Percentiles rank a stretch among this genome's conserved stretches.
Evolutionary conservation across 2,113 vertebrate genomes (phyloP).

Genomic region (Pachycephala philippinensis): DNA sequence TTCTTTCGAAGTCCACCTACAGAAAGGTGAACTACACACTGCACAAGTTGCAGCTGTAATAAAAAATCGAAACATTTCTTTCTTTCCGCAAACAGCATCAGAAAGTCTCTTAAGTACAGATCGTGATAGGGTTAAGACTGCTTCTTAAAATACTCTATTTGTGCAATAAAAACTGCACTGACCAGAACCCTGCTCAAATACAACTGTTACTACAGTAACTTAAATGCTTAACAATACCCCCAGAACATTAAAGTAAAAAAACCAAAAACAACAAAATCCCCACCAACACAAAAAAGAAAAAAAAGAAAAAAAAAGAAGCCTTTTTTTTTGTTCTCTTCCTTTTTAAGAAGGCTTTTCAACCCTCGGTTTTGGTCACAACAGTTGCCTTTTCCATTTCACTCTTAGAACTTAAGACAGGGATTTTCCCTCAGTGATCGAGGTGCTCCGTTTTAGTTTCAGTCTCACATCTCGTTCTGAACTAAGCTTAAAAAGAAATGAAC

Average conservation of each 20-base stretch:
- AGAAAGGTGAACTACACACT: neutral
- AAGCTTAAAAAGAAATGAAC: neutral
- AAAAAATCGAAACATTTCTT: neutral
- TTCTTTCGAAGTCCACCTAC: neutral
- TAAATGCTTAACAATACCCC: neutral
- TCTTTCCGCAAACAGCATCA: neutral
- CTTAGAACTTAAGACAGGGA: neutral
- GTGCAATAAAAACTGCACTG: neutral
- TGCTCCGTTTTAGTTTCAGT: neutral
- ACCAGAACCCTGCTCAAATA: neutral
- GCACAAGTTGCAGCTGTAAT: neutral
- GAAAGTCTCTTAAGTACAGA: neutral
- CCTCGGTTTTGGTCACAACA: neutral
- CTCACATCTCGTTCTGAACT: neutral
- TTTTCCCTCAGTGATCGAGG: neutral
- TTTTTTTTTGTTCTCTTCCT: no score
- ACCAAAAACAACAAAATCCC: neutral
- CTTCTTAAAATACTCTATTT: neutral
- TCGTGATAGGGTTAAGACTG: rapidly evolving
- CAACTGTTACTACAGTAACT: neutral
- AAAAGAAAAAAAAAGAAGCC: neutral
- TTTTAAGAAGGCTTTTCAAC: neutral
- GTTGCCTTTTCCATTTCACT: neutral
- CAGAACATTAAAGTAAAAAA: neutral
- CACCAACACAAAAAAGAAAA: rapidly evolving